Evolutionary conservation across 2,113 vertebrate species (phyloP), one percentile per base, ranked within the genome.

Genomic region (Argyrosomus japonicus): DNA sequence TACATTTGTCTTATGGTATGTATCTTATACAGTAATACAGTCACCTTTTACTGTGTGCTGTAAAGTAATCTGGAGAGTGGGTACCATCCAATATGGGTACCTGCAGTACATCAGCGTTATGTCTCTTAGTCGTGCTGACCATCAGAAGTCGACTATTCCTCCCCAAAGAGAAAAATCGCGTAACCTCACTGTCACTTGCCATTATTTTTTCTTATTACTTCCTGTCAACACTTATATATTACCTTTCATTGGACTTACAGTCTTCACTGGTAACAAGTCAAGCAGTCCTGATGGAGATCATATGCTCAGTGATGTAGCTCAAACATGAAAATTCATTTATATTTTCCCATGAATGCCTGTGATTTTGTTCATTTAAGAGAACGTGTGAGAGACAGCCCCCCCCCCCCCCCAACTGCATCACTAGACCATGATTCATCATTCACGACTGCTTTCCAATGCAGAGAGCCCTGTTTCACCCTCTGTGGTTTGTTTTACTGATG

Each of bases 401-500:
- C n/a, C 4, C 32, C 29, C 29, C 29, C 21, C 3, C 10, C 43
- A 45, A 68, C 12, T 75, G 60, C 40, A 68, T 73, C 73, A 56
- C 58, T 71, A 27, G 25, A 27, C 40, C n/a, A 25, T 62, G 72
- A 87, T 82, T 88, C 78, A 87, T 88, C 75, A 62, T 53, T 71
- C 76, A 74, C 68, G 18, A 64, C 58, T 79, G 60, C 74, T 70
- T 73, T 88, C 60, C 54, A 48, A 43, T 57, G 64, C 68, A 65
- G 62, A 70, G 58, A 70, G 63, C 45, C 51, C 56, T 51, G 51
- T 88, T 75, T 79, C 77, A 78, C 83, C 63, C 77, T 81, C 47
- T 85, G 76, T 2, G 47, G 63, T 75, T 87, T 88, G 79, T 71
- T 88, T 86, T 68, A 81, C 82, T 90, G 85, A 90, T 79, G 82